Base-by-base conservation (phyloP, 2,113 vertebrate species). In the Myrmecobius fasciatus region DNA sequence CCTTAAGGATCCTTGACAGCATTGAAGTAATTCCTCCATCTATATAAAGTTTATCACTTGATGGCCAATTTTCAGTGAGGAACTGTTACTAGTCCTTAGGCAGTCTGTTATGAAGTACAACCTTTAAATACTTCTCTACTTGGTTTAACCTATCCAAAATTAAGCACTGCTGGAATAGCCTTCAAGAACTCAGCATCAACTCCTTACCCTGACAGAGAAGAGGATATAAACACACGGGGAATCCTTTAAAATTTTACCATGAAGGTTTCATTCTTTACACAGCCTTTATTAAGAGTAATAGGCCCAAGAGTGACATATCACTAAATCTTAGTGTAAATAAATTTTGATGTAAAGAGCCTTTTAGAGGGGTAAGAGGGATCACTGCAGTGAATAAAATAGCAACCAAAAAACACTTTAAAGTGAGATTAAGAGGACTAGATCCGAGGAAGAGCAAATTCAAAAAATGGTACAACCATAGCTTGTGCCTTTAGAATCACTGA, bases 251-350 rank as follows among this genome's bases (percentile, higher is more conserved):
- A 93, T 90, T 31, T 28, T 83, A 96, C 2, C n/a, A 10, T 47
- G 91, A 56, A 25, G 0, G 31, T 91, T 14, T 6, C 91, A 49
- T 43, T 93, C 52, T 11, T 92, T 93, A 91, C 89, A 91, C 53
- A 31, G 89, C 67, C 46, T 95, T 31, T 90, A 43, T 92, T 31
- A 92, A 36, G 92, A 53, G 75, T 43, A 92, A 93, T 95, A 96
- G 36, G 93, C 92, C 54, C 92, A 94, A 7, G 26, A 83, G 5
- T 94, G 31, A 92, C 6, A 2, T 95, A 24, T 90, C 24, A 20
- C 31, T 43, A 53, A 25, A 89, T 36, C 24, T 96, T 92, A 96
- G 25, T 91, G 52, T 91, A 53, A n/a, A 92, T 46, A 36, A 92
- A 53, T 24, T 31, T 14, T 92, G 90, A 92, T 24, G 93, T 46